Evolutionary conservation across 2,113 vertebrate genomes (phyloP).

Genomic region (Gasterosteus nipponicus): DNA sequence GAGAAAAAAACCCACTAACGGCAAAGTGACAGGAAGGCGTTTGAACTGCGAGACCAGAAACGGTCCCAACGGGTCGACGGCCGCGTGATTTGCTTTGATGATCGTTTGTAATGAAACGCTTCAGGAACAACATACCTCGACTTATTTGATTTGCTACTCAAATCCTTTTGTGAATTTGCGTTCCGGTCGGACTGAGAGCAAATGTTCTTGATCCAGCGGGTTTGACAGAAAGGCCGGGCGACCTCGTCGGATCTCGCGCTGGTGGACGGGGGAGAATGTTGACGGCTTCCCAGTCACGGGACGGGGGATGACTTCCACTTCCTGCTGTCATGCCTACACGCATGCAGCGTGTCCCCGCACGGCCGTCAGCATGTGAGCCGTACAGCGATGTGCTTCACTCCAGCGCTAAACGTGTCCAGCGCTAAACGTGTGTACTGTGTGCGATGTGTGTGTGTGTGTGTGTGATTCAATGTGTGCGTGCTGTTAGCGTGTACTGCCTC

Average conservation of each 20-base stretch:
- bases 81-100: conserved; percentile 46
- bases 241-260: conserved; percentile 56
- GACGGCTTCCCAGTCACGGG: conserved; percentile 63
- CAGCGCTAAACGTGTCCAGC: conserved; percentile 15
- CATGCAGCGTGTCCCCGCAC: conserved; percentile 1
- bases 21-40: conserved; percentile 35
- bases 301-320: conserved; percentile 37
- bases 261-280: conserved; percentile 47
- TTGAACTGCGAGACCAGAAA: conserved; percentile 16
- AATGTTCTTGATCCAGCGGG: conserved; percentile 34
- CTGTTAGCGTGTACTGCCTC: no score
- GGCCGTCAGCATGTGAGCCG: conserved; percentile 21
- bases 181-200: conserved; percentile 22
- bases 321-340: conserved; percentile 10
- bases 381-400: conserved; percentile 3
- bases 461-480: no score
- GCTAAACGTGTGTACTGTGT: conserved; percentile 18
- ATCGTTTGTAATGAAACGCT: conserved; percentile 20
- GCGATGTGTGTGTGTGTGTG: background rate
- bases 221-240: conserved; percentile 42
- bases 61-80: conserved; percentile 25
- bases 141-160: background rate
- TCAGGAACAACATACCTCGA: background rate
- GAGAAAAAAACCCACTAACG: conserved; percentile 13
- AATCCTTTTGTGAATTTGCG: background rate